phyloP scores from a whole-genome alignment of 2,888 invertebrate species.

The Drosophila anomelani region DNA sequence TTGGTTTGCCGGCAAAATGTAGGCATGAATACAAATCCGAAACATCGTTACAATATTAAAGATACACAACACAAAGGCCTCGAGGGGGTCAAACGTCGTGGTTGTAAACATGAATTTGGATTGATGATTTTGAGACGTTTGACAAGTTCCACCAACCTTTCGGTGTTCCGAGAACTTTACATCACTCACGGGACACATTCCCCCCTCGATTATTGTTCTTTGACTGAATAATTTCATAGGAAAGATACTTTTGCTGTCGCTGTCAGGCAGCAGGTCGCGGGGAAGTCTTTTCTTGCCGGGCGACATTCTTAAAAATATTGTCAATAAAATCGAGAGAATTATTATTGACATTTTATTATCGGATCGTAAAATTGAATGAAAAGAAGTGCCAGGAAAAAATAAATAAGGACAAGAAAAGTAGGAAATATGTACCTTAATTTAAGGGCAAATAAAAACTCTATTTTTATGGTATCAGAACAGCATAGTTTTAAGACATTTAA shows the following conservation, averaged over 20 bases:
- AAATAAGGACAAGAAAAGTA: not conserved
- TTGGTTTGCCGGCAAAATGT: conserved; percentile 17
- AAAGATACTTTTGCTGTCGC: not conserved
- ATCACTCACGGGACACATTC: conserved; percentile 18
- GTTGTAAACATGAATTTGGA: conserved; percentile 30
- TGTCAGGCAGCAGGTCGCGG: conserved; percentile 1
- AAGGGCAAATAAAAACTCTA: not conserved
- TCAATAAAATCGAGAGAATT: conserved; percentile 38
- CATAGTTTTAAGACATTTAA: not conserved
- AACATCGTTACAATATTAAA: conserved; percentile 15
- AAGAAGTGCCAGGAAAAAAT: conserved; percentile 1
- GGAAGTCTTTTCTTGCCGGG: conserved; percentile 28
- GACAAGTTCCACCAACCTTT: conserved; percentile 3
- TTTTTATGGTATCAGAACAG: not conserved
- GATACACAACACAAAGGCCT: not conserved
- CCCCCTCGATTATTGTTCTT: not conserved
- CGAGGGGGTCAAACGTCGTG: conserved; percentile 12
- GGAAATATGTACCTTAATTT: not conserved
- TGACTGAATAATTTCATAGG: not conserved
- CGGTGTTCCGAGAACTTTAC: conserved; percentile 30
- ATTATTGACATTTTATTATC: conserved; percentile 57
- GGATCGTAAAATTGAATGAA: conserved; percentile 44
- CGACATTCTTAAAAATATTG: conserved; percentile 20
- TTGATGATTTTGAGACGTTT: conserved; percentile 23
- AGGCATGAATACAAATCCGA: conserved; percentile 16